Percentiles rank a stretch among this genome's conserved stretches.
phyloP scores from a whole-genome alignment of 1,140 invertebrate genomes.

The Dreissena rostriformis region DNA sequence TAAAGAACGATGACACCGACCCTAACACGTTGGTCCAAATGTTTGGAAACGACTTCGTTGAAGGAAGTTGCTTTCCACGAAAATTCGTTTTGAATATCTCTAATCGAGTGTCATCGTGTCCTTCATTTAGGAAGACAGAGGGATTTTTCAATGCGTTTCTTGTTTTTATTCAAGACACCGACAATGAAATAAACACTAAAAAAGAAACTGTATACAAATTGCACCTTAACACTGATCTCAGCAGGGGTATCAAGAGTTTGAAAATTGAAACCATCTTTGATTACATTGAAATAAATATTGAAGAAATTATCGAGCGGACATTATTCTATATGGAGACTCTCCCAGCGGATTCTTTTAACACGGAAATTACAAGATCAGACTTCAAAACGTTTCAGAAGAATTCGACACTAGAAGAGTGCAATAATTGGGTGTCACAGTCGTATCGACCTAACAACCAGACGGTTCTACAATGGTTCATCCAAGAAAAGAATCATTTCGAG shows the following conservation, averaged over 20 bases:
- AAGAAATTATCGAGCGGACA: slow-evolving; percentile 48
- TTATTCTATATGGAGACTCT: slow-evolving; percentile 52
- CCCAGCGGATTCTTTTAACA: slow-evolving; percentile 13
- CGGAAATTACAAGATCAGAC: neutral
- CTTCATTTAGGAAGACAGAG: neutral
- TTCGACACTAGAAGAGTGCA: slow-evolving; percentile 8
- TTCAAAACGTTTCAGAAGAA: neutral
- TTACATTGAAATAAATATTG: slow-evolving; percentile 50
- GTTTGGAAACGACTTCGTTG: slow-evolving; percentile 21
- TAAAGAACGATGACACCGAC: slow-evolving; percentile 13
- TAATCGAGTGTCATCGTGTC: neutral
- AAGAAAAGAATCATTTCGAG: neutral
- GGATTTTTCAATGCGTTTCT: slow-evolving; percentile 12
- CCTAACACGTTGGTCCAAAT: neutral
- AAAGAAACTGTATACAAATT: slow-evolving; percentile 47
- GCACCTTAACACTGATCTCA: slow-evolving; percentile 27
- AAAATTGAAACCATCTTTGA: slow-evolving; percentile 55
- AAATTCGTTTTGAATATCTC: slow-evolving; percentile 52
- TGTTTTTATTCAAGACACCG: slow-evolving; percentile 43
- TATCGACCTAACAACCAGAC: slow-evolving; percentile 21
- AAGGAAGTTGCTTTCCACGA: slow-evolving; percentile 48
- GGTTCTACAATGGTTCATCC: slow-evolving; percentile 3
- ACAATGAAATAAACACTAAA: slow-evolving; percentile 48
- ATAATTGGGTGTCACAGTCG: slow-evolving; percentile 8
- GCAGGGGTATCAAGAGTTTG: slow-evolving; percentile 1